phyloP scores from a whole-genome alignment of 37 sponge, comb jelly and placozoan species.

The Petrosia ficiformis region DNA sequence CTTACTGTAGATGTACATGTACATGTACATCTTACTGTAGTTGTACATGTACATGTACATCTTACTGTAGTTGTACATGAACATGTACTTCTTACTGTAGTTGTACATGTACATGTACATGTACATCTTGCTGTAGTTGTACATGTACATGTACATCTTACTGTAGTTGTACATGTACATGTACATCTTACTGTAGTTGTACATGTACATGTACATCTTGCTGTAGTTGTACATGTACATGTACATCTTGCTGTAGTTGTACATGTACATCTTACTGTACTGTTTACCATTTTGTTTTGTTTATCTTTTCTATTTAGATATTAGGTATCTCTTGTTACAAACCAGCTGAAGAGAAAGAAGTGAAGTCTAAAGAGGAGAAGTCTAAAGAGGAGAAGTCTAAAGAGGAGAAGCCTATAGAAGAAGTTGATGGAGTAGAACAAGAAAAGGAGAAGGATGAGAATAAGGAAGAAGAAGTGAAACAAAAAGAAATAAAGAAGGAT shows the following conservation, averaged over 20 bases:
- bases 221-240: not conserved
- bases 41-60: no score
- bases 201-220: no score
- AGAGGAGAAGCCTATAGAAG: slow-evolving; percentile 22
- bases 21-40: no score
- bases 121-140: not conserved
- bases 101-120: not conserved
- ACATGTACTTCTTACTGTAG: no score
- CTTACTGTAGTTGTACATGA: no score
- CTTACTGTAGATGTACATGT: not conserved
- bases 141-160: not conserved
- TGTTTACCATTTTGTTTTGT: not conserved
- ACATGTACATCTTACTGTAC: not conserved
- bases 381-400: slow-evolving; percentile 9
- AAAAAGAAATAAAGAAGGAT: not conserved
- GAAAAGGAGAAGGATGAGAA: slow-evolving; percentile 10
- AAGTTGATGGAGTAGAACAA: slow-evolving; percentile 14
- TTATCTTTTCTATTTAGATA: slow-evolving; percentile 4
- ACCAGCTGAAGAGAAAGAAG: slow-evolving; percentile 1
- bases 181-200: no score
- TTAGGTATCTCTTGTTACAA: slow-evolving; percentile 32
- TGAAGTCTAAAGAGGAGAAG: no score
- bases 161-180: no score
- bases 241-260: not conserved
- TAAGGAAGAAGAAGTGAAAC: slow-evolving; percentile 4